A percentile compares a stretch with the other conserved stretches of the same genome.
Conservation (phyloP, 1,140 invertebrate species). For the Drosophila littoralis region DNA sequence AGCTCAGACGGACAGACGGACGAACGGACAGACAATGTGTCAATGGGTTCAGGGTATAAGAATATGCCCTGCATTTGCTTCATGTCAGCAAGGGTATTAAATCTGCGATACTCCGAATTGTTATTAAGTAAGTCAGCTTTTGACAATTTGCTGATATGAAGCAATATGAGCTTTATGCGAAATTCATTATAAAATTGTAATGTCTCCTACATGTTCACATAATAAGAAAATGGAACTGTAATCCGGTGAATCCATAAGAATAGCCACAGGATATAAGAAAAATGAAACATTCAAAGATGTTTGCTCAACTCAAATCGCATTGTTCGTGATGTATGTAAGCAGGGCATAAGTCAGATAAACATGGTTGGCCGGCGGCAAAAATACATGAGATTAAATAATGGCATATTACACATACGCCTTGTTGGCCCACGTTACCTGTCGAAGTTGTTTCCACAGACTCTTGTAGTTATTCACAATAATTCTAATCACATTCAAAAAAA, state of each 20-base stretch:
- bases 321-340: neutral
- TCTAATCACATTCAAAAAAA: constrained; percentile 24
- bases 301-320: neutral
- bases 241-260: neutral
- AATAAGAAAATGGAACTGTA: constrained; percentile 10
- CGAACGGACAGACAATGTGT: too few relatives aligned
- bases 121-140: too few relatives aligned
- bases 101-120: too few relatives aligned
- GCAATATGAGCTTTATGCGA: too few relatives aligned
- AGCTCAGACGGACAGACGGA: too few relatives aligned
- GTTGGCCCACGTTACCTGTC: neutral
- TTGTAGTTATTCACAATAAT: neutral
- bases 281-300: neutral
- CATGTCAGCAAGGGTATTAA: too few relatives aligned
- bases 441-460: neutral
- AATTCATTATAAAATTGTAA: too few relatives aligned
- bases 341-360: constrained; percentile 3
- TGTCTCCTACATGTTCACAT: neutral
- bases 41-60: too few relatives aligned
- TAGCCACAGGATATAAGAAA: neutral
- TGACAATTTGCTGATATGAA: too few relatives aligned
- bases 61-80: too few relatives aligned
- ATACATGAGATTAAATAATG: neutral
- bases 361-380: constrained; percentile 6
- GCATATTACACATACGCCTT: constrained; percentile 12